Conservation (phyloP, 2,797 vertebrate genomes). For the Leuciscus waleckii region DNA sequence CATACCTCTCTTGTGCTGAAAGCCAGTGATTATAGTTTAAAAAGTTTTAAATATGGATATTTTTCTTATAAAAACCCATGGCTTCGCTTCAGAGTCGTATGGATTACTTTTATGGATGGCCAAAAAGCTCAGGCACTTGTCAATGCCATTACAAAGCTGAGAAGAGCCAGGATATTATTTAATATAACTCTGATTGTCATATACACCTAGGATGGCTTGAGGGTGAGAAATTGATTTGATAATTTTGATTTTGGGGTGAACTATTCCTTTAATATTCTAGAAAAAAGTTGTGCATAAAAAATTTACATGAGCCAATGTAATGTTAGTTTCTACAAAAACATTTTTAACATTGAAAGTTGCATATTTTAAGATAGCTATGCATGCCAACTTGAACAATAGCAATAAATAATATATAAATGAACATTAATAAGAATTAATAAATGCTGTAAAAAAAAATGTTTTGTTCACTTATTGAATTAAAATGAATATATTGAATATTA, state of each 20-base stretch:
- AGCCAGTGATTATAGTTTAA: not conserved
- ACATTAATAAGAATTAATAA: not conserved
- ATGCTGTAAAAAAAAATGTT: not conserved
- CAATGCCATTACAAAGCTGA: not conserved
- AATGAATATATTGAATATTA: not conserved
- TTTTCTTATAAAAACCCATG: not conserved
- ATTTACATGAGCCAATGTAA: not conserved
- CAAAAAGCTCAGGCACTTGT: no score
- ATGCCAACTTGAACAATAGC: not conserved
- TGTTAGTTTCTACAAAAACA: not conserved
- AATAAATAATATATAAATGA: not conserved
- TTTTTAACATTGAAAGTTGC: not conserved
- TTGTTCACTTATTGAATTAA: not conserved
- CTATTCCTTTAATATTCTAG: not conserved
- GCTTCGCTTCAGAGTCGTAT: no score
- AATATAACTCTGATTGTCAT: not conserved
- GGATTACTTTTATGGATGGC: not conserved
- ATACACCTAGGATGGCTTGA: not conserved
- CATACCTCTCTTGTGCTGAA: not conserved
- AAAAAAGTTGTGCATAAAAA: not conserved
- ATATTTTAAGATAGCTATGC: not conserved
- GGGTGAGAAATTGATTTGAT: not conserved
- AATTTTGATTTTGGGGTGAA: not conserved
- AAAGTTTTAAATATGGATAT: not conserved
- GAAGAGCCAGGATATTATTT: not conserved